Evolutionary conservation across 2,888 invertebrate species (phyloP), one percentile per base, ranked within the genome.

Genomic region (Scaptomyza flava): DNA sequence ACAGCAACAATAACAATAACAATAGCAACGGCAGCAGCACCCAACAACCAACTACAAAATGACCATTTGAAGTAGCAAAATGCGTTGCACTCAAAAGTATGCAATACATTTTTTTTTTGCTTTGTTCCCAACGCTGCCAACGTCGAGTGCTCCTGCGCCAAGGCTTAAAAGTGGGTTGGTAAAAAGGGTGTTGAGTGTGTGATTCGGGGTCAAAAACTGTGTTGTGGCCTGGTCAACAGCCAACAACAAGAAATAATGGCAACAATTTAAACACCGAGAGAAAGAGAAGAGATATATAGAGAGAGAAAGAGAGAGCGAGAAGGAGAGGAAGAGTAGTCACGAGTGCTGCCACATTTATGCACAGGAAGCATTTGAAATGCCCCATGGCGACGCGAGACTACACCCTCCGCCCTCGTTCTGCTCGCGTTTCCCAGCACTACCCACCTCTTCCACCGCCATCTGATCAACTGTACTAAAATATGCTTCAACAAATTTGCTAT

Each of bases 341-440:
- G 61, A 76, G 56, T 68, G 69, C 81, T 84, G 80, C 84, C 81
- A 81, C 86, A 81, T 86, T 83, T 87, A 87, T 84, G 85, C 81
- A 78, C 79, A 81, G 85, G 85, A 87, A 82, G 79, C 82, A 82
- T 82, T 82, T 82, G 87, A 81, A 78, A 81, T 78, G 60, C 72
- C 75, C 74, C 64, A 58, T 43, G 69, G 60, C 58, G 63, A 48
- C 46, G 57, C 65, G 42, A 48, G 51, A 56, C 72, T 65, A 31
- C 60, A 77, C 63, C 9, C 36, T 43, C 20, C 31, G 31, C 46
- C 14, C 23, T 3, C 14, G 2, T 27, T 41, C 23, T 51, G 27
- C 20, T 2, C 14, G 6, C 23, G 23, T 20, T 42, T 27, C 0
- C 23, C 7, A 36, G n/a, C 17, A 17, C 6, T 11, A 11, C 17